phyloP scores from a whole-genome alignment of 2,113 vertebrate genomes.

The Nothocercus nigrocapillus region DNA sequence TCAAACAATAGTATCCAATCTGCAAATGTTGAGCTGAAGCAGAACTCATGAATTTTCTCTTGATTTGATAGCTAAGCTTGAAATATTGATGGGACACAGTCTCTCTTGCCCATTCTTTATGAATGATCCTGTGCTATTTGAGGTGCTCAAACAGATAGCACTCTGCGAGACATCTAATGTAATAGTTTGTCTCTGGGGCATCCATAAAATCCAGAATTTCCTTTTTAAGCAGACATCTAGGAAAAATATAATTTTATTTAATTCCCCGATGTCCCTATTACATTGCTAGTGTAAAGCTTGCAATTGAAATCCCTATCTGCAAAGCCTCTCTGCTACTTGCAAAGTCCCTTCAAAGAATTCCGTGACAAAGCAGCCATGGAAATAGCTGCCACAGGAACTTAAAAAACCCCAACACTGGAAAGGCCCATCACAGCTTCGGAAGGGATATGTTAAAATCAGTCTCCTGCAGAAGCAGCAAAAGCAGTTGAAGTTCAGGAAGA shows the following conservation, averaged over 20 bases:
- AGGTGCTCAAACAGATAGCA: constrained; percentile 60
- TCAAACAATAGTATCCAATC: constrained; percentile 57
- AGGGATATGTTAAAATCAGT: constrained; percentile 4
- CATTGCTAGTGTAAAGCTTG: constrained; percentile 26
- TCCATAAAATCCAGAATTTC: constrained; percentile 60
- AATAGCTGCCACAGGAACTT: constrained; percentile 28
- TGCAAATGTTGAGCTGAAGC: constrained; percentile 24
- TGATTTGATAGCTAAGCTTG: constrained; percentile 65
- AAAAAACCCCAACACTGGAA: constrained; percentile 7
- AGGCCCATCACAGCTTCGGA: not conserved
- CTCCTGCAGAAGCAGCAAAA: not conserved
- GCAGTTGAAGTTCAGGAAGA: not conserved
- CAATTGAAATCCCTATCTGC: constrained; percentile 42
- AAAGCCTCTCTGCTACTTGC: constrained; percentile 6
- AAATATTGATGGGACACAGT: constrained; percentile 71
- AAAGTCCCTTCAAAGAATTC: constrained; percentile 9
- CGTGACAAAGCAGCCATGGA: constrained; percentile 23
- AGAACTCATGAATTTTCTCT: constrained; percentile 61
- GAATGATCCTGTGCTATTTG: constrained; percentile 61
- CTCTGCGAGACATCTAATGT: constrained; percentile 8
- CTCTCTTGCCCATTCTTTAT: constrained; percentile 51
- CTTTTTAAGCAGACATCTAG: constrained; percentile 64
- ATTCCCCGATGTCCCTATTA: constrained; percentile 7
- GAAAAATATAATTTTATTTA: constrained; percentile 51
- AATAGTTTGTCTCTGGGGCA: constrained; percentile 64